Evolutionary conservation across 2,113 vertebrate genomes (phyloP).

Genomic region (Chaetura pelagica): DNA sequence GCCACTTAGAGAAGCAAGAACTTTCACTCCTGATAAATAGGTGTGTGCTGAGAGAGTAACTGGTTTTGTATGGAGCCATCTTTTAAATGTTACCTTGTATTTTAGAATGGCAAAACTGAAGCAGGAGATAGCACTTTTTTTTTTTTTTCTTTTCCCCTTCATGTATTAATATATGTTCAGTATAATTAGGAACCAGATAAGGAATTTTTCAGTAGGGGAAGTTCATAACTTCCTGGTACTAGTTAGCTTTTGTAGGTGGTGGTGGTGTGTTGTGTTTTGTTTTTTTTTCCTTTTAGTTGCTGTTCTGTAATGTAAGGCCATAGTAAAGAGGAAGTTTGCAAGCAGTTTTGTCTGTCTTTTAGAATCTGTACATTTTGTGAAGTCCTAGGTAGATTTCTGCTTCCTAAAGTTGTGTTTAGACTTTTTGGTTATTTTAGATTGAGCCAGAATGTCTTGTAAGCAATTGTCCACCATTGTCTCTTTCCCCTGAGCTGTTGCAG

Average conservation of each 20-base stretch:
- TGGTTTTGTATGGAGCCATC: not conserved
- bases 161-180: not conserved
- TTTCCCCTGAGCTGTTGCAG: not conserved
- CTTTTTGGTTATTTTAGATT: not conserved
- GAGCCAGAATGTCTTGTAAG: not conserved
- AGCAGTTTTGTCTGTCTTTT: not conserved
- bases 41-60: not conserved
- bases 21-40: not conserved
- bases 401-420: fast-evolving
- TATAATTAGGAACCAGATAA: conserved; percentile 45
- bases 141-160: too few species aligned
- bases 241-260: not conserved
- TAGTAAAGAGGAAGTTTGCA: conserved; percentile 41
- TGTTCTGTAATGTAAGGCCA: conserved; percentile 15
- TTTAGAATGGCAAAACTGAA: not conserved
- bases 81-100: not conserved
- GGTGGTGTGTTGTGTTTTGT: not conserved
- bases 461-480: fast-evolving
- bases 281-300: not conserved
- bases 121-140: not conserved
- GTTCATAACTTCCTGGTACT: conserved; percentile 71
- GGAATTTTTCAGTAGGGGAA: conserved; percentile 56
- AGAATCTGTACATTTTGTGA: not conserved
- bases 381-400: not conserved
- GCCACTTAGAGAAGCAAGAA: not conserved